A percentile compares a stretch with the other conserved stretches of the same genome.
These are phyloP conservation scores for Hyposoter didymator DNA, from an alignment of 2,888 invertebrate genomes.

Conservation along the genomic window DNA sequence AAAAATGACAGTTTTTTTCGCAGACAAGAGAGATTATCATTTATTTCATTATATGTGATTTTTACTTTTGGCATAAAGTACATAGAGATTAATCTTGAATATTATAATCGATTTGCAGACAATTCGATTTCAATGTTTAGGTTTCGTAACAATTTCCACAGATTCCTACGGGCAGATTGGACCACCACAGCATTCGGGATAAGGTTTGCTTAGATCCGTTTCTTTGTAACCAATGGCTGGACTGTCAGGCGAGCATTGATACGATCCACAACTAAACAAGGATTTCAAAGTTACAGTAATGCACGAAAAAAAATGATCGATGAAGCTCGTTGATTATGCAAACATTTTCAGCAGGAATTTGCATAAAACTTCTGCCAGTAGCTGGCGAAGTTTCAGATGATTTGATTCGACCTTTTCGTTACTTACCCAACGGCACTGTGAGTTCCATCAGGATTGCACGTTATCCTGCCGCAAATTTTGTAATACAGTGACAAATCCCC, in stretches of 20 bases:
- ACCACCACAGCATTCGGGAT: constrained; percentile 28
- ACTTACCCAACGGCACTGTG: background rate
- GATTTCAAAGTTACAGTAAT: background rate
- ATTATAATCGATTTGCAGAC: background rate
- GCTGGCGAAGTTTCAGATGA: background rate
- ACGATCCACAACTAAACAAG: background rate
- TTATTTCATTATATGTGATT: background rate
- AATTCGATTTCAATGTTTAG: background rate
- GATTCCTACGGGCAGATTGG: constrained; percentile 4
- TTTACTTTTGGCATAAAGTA: background rate
- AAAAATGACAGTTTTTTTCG: background rate
- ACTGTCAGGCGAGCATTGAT: background rate
- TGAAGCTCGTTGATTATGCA: background rate
- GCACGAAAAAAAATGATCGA: background rate
- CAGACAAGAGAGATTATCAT: background rate
- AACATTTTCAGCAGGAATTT: background rate
- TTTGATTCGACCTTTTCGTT: background rate
- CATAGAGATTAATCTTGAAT: background rate
- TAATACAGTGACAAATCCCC: constrained; percentile 39
- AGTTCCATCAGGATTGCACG: constrained; percentile 19
- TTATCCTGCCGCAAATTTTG: constrained; percentile 3
- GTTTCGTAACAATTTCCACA: background rate
- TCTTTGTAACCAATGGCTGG: constrained; percentile 1
- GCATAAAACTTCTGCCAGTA: background rate
- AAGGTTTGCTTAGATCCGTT: background rate